Conservation (phyloP, 2,113 vertebrate species). For the Girardinichthys multiradiatus region DNA sequence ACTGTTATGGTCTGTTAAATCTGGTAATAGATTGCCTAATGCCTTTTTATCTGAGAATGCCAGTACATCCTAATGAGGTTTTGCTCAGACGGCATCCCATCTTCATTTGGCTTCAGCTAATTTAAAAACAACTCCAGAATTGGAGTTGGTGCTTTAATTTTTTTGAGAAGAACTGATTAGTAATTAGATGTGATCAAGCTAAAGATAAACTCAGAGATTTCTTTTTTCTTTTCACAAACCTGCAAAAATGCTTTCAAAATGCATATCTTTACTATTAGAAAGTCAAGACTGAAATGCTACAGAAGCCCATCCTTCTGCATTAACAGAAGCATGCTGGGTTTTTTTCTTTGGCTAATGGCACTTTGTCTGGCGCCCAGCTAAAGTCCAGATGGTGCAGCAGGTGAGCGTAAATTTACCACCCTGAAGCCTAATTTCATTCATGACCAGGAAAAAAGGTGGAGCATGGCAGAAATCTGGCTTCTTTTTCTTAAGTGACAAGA, state of each 20-base stretch:
- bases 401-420: slow-evolving; percentile 63
- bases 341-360: slow-evolving; percentile 53
- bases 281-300: slow-evolving; percentile 48
- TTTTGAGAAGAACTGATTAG: slow-evolving; percentile 30
- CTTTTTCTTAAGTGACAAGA: slow-evolving; percentile 22
- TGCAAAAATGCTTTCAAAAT: slow-evolving; percentile 13
- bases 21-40: slow-evolving; percentile 64
- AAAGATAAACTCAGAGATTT: slow-evolving; percentile 19
- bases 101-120: slow-evolving; percentile 18
- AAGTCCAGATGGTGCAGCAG: slow-evolving; percentile 73
- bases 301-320: slow-evolving; percentile 50
- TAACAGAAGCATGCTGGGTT: slow-evolving; percentile 43
- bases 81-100: slow-evolving; percentile 29
- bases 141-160: slow-evolving; percentile 4
- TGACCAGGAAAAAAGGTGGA: slow-evolving; percentile 12
- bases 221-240: slow-evolving; percentile 4
- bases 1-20: slow-evolving; percentile 60
- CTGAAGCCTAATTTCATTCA: slow-evolving; percentile 59
- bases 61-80: slow-evolving; percentile 40
- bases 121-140: slow-evolving; percentile 39
- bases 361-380: slow-evolving; percentile 56
- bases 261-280: slow-evolving; percentile 50
- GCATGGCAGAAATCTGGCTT: slow-evolving; percentile 27
- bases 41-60: slow-evolving; percentile 36
- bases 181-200: slow-evolving; percentile 22